Evolutionary conservation across 2,797 vertebrate species (phyloP).

Genomic region (Oceanodroma leucorhoa): DNA sequence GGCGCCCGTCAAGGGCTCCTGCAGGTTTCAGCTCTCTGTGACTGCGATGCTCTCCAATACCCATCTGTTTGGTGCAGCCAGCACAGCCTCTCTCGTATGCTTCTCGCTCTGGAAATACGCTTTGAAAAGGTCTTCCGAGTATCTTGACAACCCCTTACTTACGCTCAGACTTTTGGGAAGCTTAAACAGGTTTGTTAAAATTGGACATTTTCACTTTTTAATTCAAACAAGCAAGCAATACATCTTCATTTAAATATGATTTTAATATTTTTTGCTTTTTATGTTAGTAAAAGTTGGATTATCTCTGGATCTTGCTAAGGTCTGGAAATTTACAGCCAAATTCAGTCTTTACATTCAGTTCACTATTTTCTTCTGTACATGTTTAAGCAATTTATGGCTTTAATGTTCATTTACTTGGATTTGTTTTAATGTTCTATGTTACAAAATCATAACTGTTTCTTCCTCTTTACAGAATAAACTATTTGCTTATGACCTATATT

Average conservation of each 20-base stretch:
- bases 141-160: not conserved
- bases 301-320: accelerated
- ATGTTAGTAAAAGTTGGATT: not conserved
- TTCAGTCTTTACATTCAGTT: not conserved
- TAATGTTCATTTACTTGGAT: not conserved
- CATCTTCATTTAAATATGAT: not conserved
- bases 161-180: not conserved
- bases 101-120: accelerated
- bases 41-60: accelerated
- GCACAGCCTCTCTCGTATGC: not conserved
- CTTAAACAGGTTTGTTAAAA: not conserved
- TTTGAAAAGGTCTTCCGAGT: not conserved
- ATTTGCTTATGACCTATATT: not conserved
- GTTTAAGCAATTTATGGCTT: not conserved
- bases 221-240: not conserved
- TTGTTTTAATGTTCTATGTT: not conserved
- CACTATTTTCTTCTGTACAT: not conserved
- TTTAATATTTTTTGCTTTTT: not conserved
- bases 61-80: not conserved
- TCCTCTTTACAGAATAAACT: not conserved
- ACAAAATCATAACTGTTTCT: not conserved
- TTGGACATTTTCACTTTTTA: not conserved
- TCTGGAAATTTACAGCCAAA: not conserved
- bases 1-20: not conserved
- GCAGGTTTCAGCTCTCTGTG: not conserved